Percentiles rank a stretch among this genome's conserved stretches.
phyloP scores from a whole-genome alignment of 2,888 invertebrate genomes.

The Lucinisca nassula region DNA sequence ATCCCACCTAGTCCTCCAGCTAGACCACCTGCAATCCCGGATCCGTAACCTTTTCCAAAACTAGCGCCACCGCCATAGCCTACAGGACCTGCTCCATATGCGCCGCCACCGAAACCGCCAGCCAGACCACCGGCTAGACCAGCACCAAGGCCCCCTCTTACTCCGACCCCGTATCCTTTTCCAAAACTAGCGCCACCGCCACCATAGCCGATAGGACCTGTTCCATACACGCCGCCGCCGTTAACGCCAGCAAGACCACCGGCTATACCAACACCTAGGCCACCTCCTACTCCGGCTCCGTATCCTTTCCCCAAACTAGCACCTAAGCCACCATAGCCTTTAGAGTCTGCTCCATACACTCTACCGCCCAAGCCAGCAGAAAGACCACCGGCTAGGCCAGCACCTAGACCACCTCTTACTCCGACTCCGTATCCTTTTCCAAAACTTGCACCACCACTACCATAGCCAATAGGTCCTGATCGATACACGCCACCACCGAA shows the following conservation, averaged over 20 bases:
- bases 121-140: neutral
- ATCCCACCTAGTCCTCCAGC: neutral
- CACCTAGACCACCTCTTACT: neutral
- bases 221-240: neutral
- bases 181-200: neutral
- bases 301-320: neutral
- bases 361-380: neutral
- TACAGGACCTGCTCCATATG: neutral
- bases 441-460: neutral
- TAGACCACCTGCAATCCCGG: neutral
- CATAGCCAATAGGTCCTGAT: too few species aligned
- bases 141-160: neutral
- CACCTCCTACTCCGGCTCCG: neutral
- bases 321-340: too few species aligned
- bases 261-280: neutral
- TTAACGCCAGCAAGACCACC: neutral
- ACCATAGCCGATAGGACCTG: neutral
- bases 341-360: too few species aligned
- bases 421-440: neutral
- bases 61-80: neutral
- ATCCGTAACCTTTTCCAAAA: neutral
- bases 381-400: neutral
- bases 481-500: too few species aligned
- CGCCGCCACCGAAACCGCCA: neutral
- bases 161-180: neutral